These are phyloP conservation scores for Tinea semifulvella DNA, from an alignment of 2,888 invertebrate genomes.

Conservation along the genomic window DNA sequence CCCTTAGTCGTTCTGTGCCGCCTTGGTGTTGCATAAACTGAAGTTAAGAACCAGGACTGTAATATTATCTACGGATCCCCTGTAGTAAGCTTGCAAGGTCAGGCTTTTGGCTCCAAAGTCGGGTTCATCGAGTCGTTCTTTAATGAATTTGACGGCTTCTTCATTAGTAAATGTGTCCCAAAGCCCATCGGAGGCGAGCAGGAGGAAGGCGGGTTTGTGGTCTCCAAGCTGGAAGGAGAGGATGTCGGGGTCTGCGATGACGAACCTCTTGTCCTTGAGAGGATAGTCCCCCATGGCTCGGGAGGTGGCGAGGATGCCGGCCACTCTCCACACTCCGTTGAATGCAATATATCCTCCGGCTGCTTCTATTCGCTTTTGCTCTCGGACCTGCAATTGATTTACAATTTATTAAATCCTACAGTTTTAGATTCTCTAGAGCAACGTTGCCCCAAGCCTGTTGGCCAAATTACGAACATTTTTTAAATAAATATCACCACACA, in stretches of 20 bases:
- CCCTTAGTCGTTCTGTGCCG: no score
- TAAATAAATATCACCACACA: no score
- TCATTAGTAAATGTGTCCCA: constrained; percentile 98
- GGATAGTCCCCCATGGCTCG: constrained; percentile 96
- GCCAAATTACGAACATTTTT: no score
- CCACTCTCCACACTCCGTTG: constrained; percentile 96
- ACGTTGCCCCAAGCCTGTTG: no score
- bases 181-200: constrained; percentile 93
- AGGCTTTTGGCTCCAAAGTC: constrained; percentile 92
- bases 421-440: no score
- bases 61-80: constrained; percentile 95
- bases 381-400: constrained; percentile 81
- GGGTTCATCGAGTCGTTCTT: constrained; percentile 84
- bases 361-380: constrained; percentile 90
- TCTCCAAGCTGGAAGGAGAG: constrained; percentile 88
- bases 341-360: constrained; percentile 96
- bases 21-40: neutral
- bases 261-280: constrained; percentile 90
- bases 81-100: constrained; percentile 88
- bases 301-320: constrained; percentile 93
- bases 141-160: constrained; percentile 90
- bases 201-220: constrained; percentile 87
- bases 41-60: constrained; percentile 92
- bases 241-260: constrained; percentile 96
- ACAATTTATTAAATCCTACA: no score